Conservation (phyloP, 1,140 invertebrate species). For the Eumaeus atala region DNA sequence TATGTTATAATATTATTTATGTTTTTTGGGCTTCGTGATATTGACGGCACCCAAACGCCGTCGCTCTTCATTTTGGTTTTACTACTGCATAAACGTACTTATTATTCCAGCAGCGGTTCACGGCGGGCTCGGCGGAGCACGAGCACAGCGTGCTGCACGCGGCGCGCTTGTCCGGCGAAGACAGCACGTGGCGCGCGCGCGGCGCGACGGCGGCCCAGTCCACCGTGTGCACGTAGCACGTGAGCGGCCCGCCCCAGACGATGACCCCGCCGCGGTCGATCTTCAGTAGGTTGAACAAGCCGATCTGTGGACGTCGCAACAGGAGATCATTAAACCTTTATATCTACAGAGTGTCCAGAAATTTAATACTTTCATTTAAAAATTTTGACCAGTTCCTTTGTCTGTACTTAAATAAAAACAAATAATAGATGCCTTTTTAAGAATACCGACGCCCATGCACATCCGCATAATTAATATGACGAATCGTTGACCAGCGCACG, state of each 20-base stretch:
- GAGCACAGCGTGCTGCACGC: conserved; percentile 38
- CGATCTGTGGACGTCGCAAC: conserved; percentile 75
- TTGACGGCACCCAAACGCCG: too few species aligned
- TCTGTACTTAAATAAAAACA: too few species aligned
- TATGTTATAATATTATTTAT: too few species aligned
- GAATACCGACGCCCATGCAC: too few species aligned
- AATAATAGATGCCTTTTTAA: too few species aligned
- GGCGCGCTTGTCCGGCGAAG: conserved; percentile 23
- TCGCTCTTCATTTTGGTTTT: neutral
- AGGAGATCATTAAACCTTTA: too few species aligned
- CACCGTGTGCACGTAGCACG: conserved; percentile 91
- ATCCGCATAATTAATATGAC: too few species aligned
- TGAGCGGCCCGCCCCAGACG: conserved; percentile 84
- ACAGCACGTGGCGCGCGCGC: conserved; percentile 56
- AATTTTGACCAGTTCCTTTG: too few species aligned
- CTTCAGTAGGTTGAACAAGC: conserved; percentile 82
- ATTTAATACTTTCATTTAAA: too few species aligned
- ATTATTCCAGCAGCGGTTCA: conserved; percentile 56
- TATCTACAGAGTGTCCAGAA: too few species aligned
- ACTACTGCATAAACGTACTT: conserved; percentile 28
- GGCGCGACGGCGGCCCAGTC: conserved; percentile 85
- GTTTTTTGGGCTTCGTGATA: too few species aligned
- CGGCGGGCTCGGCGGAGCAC: conserved; percentile 31
- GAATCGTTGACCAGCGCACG: too few species aligned
- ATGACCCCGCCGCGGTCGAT: conserved; percentile 87